A percentile compares a stretch with the other conserved stretches of the same genome.
These are phyloP conservation scores for Cryptus armator DNA, from an alignment of 2,888 invertebrate species.

Conservation along the genomic window DNA sequence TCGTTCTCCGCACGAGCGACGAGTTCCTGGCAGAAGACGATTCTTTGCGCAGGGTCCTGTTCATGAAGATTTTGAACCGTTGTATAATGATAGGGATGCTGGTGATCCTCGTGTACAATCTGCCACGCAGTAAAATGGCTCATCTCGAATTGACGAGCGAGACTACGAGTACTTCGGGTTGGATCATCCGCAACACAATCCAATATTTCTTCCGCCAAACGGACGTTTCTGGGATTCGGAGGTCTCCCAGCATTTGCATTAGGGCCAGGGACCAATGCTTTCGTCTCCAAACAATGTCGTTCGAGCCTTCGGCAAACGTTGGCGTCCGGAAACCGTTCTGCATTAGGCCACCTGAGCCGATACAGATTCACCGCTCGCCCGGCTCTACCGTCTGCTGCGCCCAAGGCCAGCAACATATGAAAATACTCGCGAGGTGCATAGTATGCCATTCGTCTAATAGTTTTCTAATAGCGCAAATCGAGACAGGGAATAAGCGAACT, in stretches of 20 bases:
- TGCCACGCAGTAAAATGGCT: background rate
- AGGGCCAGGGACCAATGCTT: background rate
- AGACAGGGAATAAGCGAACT: background rate
- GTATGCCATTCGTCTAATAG: background rate
- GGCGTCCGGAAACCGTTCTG: background rate
- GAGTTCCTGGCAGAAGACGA: background rate
- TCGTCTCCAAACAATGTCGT: background rate
- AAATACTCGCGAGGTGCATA: background rate
- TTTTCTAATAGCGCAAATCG: no score
- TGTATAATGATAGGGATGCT: slow-evolving; percentile 4
- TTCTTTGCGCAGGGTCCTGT: no score
- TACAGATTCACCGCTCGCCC: background rate
- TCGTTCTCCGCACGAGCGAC: background rate
- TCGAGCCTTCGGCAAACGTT: background rate
- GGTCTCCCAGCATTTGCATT: slow-evolving; percentile 6
- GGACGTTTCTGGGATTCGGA: background rate
- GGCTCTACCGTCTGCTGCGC: background rate
- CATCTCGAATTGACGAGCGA: background rate
- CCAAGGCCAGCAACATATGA: background rate
- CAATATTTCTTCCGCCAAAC: background rate
- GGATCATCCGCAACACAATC: background rate
- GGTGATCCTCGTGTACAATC: background rate
- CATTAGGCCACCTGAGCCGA: background rate
- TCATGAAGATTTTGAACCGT: slow-evolving; percentile 1
- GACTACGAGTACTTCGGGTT: background rate